Base-by-base conservation (phyloP, 1,140 invertebrate species). In the Chelonus insularis region DNA sequence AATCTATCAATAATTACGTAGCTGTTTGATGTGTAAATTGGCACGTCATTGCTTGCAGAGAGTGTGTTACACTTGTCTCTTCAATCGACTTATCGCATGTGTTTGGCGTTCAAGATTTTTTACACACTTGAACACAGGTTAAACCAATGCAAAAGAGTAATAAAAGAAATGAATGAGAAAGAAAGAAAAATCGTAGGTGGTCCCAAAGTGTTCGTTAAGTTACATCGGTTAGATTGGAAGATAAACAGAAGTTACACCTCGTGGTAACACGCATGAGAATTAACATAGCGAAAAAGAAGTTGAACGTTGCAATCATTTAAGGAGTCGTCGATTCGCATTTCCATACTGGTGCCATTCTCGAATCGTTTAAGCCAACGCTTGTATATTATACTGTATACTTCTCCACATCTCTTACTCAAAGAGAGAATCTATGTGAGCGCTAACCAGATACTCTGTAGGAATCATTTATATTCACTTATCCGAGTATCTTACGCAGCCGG, bases 181-280 rank as follows among this genome's bases (percentile, higher is more conserved):
- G 21, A 9, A 55, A 18, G 4, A 36, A 47, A 56, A 21, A 41
- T 48, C 34, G 29, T 50, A 57, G 54, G 77, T 76, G 77, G 77
- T 78, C 75, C 70, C 29, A 36, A 47, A 50, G 57, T 66, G 65
- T 75, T 72, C 62, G 69, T 75, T 72, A 70, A 72, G 66, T 70
- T 72, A 76, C 72, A 78, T 73, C 70, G 68, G 65, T 67, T 73
- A 72, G 75, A 79, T 79, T 70, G 57, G 71, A 71, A 74, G 77
- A 79, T 79, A 79, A 79, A 79, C 75, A 74, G 71, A 77, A 77
- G 75, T 77, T 79, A 79, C 77, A 78, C 75, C 77, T 77, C 68
- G 66, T 58, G 68, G 71, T 77, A 76, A 77, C 74, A 76, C 75
- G 72, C 70, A 70, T 58, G 68, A 65, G 70, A 76, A 79, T 79